These are phyloP conservation scores for Engystomops pustulosus DNA, from an alignment of 2,113 vertebrate species.

Conservation along the genomic window DNA sequence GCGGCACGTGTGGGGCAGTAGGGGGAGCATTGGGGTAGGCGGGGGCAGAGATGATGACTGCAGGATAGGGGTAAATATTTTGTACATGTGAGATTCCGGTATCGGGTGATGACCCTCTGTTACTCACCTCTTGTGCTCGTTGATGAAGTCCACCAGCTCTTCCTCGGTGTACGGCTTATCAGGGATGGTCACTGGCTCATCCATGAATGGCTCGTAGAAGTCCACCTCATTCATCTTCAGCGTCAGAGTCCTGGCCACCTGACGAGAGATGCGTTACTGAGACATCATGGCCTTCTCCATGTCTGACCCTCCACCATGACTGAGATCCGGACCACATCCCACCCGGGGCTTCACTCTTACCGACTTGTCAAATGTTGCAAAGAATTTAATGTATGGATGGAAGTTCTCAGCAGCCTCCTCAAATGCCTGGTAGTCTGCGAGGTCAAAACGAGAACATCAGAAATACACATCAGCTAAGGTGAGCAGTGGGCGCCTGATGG, in stretches of 20 bases:
- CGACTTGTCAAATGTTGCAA: conserved; percentile 95
- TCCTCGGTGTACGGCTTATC: conserved; percentile 90
- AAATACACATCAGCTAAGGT: no score
- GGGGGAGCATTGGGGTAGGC: no score
- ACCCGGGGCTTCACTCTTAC: conserved; percentile 73
- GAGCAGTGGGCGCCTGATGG: no score
- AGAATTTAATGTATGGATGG: conserved; percentile 93
- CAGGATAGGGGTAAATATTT: no score
- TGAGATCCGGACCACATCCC: neutral
- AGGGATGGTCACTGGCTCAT: conserved; percentile 87
- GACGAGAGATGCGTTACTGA: neutral
- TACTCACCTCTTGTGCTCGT: conserved; percentile 88
- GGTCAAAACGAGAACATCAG: neutral
- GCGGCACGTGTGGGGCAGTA: no score
- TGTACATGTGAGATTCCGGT: no score
- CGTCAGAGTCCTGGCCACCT: conserved; percentile 95
- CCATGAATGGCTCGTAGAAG: conserved; percentile 98
- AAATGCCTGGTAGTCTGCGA: conserved; percentile 90
- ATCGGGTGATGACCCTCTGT: no score
- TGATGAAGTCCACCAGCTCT: conserved; percentile 90
- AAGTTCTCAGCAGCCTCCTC: conserved; percentile 95
- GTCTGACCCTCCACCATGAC: no score
- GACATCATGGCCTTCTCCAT: neutral
- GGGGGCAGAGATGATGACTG: no score
- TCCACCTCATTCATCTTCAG: conserved; percentile 96